Percentiles rank a stretch among this genome's conserved stretches.
These are phyloP conservation scores for Taeniopygia guttata DNA, from an alignment of 2,797 vertebrate species.

Conservation along the genomic window DNA sequence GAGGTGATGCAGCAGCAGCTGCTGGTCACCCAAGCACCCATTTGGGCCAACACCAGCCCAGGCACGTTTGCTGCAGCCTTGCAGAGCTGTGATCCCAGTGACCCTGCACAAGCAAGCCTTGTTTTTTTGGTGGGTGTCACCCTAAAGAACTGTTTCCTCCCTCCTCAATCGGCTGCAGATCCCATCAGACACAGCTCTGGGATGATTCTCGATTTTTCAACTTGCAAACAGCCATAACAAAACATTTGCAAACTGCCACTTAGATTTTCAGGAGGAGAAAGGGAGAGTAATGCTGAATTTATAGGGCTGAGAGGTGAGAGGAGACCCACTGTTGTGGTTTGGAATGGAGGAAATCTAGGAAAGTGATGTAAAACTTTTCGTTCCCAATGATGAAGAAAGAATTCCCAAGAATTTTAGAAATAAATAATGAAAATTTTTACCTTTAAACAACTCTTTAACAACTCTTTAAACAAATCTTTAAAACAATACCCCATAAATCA, in stretches of 20 bases:
- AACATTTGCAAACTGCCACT: background rate
- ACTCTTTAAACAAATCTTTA: no score
- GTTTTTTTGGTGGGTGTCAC: background rate
- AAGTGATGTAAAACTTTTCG: background rate
- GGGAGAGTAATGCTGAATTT: background rate
- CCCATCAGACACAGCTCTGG: background rate
- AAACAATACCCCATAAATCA: background rate
- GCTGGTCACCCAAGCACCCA: background rate
- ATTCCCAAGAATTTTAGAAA: background rate
- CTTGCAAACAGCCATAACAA: background rate
- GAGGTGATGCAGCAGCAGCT: background rate
- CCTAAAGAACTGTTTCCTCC: background rate
- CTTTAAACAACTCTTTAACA: background rate
- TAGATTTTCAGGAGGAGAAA: background rate
- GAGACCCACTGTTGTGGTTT: background rate
- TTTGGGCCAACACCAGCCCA: background rate
- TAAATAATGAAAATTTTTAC: background rate
- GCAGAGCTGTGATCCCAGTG: background rate
- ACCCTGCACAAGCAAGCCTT: background rate
- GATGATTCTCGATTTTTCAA: background rate
- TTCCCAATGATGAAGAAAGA: background rate
- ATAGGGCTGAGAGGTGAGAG: rapidly evolving
- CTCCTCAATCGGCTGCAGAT: background rate
- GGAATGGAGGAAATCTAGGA: background rate
- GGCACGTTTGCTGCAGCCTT: background rate